Evolutionary conservation across 2,797 vertebrate species (phyloP), one percentile per base, ranked within the genome.

Genomic region (Protonibea diacanthus): DNA sequence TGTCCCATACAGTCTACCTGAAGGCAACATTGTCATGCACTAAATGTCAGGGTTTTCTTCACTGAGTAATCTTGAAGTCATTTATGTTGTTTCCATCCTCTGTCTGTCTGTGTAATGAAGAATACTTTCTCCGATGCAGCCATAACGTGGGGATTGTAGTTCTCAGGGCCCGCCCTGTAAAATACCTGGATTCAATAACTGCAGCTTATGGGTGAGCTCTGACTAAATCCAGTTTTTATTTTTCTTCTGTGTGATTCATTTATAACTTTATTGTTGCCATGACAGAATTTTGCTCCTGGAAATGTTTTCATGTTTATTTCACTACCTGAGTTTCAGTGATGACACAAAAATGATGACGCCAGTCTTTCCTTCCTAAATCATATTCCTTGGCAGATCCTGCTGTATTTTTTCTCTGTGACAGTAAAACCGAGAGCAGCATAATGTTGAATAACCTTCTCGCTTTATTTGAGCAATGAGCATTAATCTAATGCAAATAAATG

Each of bases 401-500:
- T 51, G 12, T 45, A 13, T 80, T 63, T 17, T 68, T 17, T 38
- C 45, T 57, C 58, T 13, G 45, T 56, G 49, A 56, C 61, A 62
- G 25, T n/a, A 42, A 67, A 52, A 27, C 23, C 27, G 33, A 20
- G 13, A 10, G 21, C 4, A 6, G 38, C 52, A 33, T 44, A 14
- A 4, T 25, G 29, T 76, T 71, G 55, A 77, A 73, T 73, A 77
- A 85, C 62, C 3, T 33, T 61, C 57, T 87, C 3, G 62, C 65
- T 94, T 93, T 92, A 92, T 93, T 93, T 74, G 56, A 85, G 88
- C 85, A 58, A 76, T 77, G 79, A 90, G 92, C 92, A 93, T 94
- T 93, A 93, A 93, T 93, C 93, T 93, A 94, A 94, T 94, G 92
- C 93, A 94, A 88, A 91, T 72, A 81, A 65, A 81, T 79, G 76